These are phyloP conservation scores for Ursus arctos DNA, from an alignment of 2,113 vertebrate species.

Conservation along the genomic window DNA sequence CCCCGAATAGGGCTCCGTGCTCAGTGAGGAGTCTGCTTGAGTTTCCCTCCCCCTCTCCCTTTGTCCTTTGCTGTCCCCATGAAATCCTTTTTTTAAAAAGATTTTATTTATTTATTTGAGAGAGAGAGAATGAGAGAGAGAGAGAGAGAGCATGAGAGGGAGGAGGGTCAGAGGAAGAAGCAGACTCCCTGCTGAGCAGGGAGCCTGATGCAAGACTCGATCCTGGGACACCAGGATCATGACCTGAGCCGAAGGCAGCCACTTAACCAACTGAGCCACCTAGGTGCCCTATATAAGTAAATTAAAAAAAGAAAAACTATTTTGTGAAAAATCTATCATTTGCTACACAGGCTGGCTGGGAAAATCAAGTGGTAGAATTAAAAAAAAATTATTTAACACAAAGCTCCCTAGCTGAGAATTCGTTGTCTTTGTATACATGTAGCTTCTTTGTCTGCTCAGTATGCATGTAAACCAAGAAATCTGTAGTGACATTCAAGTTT, in stretches of 20 bases:
- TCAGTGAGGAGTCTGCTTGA: neutral
- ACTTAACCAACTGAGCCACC: neutral
- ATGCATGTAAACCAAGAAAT: neutral
- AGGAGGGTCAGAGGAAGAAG: too few species aligned
- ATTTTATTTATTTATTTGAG: too few species aligned
- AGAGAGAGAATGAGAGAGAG: too few species aligned
- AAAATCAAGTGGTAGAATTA: neutral
- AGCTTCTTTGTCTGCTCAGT: neutral
- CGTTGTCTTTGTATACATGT: neutral
- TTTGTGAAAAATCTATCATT: constrained; percentile 1
- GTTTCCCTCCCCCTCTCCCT: neutral
- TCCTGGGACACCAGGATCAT: too few species aligned
- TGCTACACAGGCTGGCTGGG: neutral
- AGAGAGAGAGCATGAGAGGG: too few species aligned
- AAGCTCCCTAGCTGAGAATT: neutral
- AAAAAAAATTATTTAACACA: neutral
- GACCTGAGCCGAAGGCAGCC: too few species aligned
- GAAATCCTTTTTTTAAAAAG: too few species aligned
- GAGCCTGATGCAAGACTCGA: too few species aligned
- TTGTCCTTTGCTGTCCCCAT: neutral
- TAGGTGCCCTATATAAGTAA: neutral
- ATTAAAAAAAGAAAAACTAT: neutral
- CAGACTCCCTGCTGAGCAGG: too few species aligned
- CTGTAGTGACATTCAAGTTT: neutral
- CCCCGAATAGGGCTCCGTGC: neutral